Evolutionary conservation across 2,888 invertebrate genomes (phyloP).

Genomic region (Drosophila kanekoi): DNA sequence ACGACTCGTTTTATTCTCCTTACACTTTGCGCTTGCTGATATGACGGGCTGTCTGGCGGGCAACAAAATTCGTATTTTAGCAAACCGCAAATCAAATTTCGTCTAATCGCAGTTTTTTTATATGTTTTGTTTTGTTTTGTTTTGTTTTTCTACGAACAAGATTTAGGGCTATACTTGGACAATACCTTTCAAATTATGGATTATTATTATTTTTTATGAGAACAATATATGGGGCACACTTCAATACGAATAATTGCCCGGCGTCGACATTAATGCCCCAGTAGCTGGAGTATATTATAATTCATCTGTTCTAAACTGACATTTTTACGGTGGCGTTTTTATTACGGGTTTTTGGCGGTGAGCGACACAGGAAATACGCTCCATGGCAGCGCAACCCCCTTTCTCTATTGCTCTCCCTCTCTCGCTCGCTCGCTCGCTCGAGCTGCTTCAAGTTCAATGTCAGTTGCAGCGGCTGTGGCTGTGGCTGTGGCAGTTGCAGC

Average conservation of each 20-base stretch:
- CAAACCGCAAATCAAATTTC: slow-evolving; percentile 11
- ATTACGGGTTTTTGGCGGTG: slow-evolving; percentile 4
- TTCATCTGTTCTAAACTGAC: slow-evolving; percentile 46
- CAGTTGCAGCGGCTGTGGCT: slow-evolving; percentile 44
- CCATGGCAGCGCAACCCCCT: too few species aligned
- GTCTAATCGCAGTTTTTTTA: slow-evolving; percentile 9
- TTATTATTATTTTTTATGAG: slow-evolving; percentile 14
- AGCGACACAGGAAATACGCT: slow-evolving; percentile 42
- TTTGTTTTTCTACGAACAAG: neutral
- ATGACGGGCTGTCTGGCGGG: slow-evolving; percentile 37
- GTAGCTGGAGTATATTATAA: slow-evolving; percentile 20
- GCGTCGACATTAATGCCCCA: slow-evolving; percentile 17
- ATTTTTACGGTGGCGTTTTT: slow-evolving; percentile 36
- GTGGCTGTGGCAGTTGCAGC: slow-evolving; percentile 33
- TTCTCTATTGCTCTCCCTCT: neutral
- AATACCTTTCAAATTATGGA: slow-evolving; percentile 56
- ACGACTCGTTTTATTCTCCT: neutral
- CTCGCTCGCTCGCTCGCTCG: neutral
- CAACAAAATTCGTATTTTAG: neutral
- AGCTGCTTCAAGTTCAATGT: slow-evolving; percentile 71
- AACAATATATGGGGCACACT: slow-evolving; percentile 53
- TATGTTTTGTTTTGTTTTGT: too few species aligned
- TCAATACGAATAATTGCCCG: slow-evolving; percentile 36
- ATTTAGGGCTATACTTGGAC: slow-evolving; percentile 46
- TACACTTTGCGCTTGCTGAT: slow-evolving; percentile 6